Conservation (phyloP, 2,113 vertebrate species). For the Pelobates fuscus region DNA sequence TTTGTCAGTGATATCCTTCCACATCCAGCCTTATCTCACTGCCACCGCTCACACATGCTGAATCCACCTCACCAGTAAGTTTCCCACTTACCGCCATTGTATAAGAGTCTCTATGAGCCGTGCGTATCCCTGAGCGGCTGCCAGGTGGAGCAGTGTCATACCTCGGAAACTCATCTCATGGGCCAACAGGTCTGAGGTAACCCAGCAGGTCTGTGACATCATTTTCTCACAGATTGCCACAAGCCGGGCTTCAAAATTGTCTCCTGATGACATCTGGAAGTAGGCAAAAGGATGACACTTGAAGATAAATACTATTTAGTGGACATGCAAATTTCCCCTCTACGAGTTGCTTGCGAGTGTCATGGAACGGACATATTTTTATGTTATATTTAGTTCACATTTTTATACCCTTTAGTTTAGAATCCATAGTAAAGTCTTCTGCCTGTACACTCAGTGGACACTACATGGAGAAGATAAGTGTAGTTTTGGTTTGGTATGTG, state of each 20-base stretch:
- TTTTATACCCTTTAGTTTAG: too few relatives aligned
- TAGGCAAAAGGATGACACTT: neutral
- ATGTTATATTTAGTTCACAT: too few relatives aligned
- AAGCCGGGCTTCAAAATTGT: constrained; percentile 83
- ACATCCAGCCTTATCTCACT: neutral
- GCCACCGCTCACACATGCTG: neutral
- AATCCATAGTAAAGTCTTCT: too few relatives aligned
- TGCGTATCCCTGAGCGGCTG: constrained; percentile 85
- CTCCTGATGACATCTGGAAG: constrained; percentile 54
- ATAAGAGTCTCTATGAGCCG: constrained; percentile 83
- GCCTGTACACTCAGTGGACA: too few relatives aligned
- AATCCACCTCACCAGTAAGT: neutral
- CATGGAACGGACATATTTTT: too few relatives aligned
- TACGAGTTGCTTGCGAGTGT: too few relatives aligned
- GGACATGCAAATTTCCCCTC: too few relatives aligned
- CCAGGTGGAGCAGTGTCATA: constrained; percentile 88
- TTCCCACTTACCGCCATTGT: constrained; percentile 65
- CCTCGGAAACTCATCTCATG: constrained; percentile 80
- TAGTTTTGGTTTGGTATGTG: too few relatives aligned
- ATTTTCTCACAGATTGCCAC: constrained; percentile 81
- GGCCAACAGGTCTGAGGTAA: constrained; percentile 64
- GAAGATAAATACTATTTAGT: too few relatives aligned
- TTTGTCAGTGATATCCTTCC: too few relatives aligned
- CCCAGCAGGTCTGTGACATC: constrained; percentile 75
- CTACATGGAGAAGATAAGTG: too few relatives aligned